These are phyloP conservation scores for Triplophysa tibetana DNA, from an alignment of 2,113 vertebrate genomes.

Conservation along the genomic window DNA sequence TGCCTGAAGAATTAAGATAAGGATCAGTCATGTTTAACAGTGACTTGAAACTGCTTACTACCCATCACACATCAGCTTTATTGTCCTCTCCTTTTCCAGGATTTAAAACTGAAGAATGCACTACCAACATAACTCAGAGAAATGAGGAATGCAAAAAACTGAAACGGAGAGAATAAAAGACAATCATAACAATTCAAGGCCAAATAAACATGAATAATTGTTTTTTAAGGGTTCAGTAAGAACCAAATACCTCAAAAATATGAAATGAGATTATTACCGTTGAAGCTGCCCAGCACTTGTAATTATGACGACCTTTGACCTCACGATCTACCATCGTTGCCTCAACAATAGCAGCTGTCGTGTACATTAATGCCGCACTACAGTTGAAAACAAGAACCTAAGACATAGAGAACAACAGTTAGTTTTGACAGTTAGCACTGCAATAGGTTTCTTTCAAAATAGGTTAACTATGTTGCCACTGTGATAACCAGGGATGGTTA, in stretches of 20 bases:
- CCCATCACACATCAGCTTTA: conserved; percentile 47
- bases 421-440: neutral
- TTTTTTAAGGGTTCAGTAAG: neutral
- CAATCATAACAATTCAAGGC: neutral
- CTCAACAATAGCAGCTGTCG: conserved; percentile 80
- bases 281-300: conserved; percentile 84
- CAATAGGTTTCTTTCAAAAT: conserved; percentile 4
- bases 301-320: conserved; percentile 71
- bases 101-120: conserved; percentile 80
- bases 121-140: conserved; percentile 81
- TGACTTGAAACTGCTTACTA: neutral
- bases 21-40: neutral
- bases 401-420: neutral
- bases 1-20: neutral
- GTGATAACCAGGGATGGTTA: neutral
- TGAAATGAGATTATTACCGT: conserved; percentile 71
- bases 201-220: neutral
- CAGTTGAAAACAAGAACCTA: conserved; percentile 82
- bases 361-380: conserved; percentile 79
- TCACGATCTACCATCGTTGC: conserved; percentile 73
- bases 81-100: conserved; percentile 72
- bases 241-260: neutral
- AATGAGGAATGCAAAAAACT: conserved; percentile 85
- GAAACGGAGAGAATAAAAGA: conserved; percentile 45
- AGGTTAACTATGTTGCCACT: neutral